These are phyloP conservation scores for Rhabdophis nuchalis DNA, from an alignment of 2,797 vertebrate species.

Conservation along the genomic window DNA sequence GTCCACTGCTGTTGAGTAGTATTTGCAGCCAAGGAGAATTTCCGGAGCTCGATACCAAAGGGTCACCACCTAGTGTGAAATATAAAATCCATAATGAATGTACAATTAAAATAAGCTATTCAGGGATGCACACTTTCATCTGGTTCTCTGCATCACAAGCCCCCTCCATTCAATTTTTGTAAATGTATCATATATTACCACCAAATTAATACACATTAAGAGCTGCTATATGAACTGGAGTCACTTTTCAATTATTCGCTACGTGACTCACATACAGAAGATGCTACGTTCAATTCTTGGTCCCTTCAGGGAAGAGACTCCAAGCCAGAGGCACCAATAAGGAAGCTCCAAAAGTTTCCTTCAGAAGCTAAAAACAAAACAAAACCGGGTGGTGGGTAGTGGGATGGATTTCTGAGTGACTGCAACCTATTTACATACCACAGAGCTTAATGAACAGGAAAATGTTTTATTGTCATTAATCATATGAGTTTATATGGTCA, in stretches of 20 bases:
- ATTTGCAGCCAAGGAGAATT: slow-evolving; percentile 94
- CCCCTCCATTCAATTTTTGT: background rate
- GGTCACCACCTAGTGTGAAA: slow-evolving; percentile 84
- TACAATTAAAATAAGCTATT: background rate
- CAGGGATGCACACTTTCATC: background rate
- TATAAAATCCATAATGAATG: background rate
- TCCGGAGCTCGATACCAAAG: slow-evolving; percentile 95
- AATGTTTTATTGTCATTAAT: background rate
- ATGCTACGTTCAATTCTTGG: background rate
- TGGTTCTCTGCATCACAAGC: background rate
- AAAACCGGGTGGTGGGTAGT: background rate
- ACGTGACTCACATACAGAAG: background rate
- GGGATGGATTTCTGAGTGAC: background rate
- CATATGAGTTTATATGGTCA: background rate
- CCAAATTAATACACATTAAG: background rate
- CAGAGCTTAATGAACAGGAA: background rate
- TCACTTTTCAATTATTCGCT: background rate
- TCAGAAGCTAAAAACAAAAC: background rate
- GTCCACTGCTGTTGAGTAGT: slow-evolving; percentile 94
- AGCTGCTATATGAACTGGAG: background rate
- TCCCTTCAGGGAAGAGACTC: background rate
- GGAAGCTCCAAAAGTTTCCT: background rate
- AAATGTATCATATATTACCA: background rate
- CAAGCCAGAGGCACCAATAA: background rate
- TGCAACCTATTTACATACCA: background rate